Base-by-base conservation (phyloP, 2,888 invertebrate genomes). In the Hemicrepidius hirtus region DNA sequence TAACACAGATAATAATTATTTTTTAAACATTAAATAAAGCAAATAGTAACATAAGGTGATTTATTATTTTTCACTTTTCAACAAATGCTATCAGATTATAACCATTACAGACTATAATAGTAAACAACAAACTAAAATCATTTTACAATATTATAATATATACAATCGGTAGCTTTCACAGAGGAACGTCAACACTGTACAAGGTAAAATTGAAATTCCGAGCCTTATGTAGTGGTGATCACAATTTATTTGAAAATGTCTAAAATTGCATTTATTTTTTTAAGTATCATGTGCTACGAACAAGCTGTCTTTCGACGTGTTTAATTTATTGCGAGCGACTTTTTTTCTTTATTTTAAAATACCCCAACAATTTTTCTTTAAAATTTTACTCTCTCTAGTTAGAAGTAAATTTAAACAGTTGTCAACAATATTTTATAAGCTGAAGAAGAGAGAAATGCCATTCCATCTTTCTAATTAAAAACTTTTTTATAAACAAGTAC, bases 41-140 rank as follows among this genome's bases (percentile, higher is more conserved):
- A 46, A 69, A 20, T 21, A 55, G 77, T 78, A 81, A 82, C 82
- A 80, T 82, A 79, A 80, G 76, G 78, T 79, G 76, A 75, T 78
- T 79, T 82, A 78, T 79, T 80, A 76, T 77, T 79, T 77, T 77
- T 79, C 78, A 75, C 20, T 78, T 76, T 79, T 82, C 80, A 82
- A 82, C 82, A 82, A 80, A 79, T 76, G 78, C 82, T 81, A 82
- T 81, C 75, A 76, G 76, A 77, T 77, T 73, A 78, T 80, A 80
- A 79, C 79, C 75, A 75, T 81, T 79, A 79, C 79, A 78, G 79
- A 80, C 78, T 81, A 79, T 78, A n/a, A n/a, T n/a, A 80, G 77
- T 80, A 79, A 80, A 80, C 80, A 80, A 81, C 80, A 82, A 82
- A 82, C 80, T 78, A 77, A 77, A 76, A 72, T 77, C 71, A 74